A percentile compares a stretch with the other conserved stretches of the same genome.
Conservation (phyloP, 1,140 invertebrate genomes). For the Drosophila ogumai region DNA sequence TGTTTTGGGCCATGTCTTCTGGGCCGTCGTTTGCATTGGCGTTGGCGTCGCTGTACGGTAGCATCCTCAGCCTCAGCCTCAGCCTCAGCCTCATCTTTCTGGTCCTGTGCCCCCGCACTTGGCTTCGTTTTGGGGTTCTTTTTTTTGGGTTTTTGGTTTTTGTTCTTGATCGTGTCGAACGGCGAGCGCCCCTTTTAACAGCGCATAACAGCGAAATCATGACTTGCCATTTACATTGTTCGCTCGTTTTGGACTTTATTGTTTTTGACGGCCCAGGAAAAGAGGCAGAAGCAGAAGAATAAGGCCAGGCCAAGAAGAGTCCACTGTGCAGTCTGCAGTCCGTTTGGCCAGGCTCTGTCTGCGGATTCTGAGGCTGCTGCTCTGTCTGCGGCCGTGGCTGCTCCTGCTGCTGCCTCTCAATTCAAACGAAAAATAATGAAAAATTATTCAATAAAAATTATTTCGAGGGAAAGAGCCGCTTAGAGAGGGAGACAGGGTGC, state of each 20-base stretch:
- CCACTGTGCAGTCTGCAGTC: conserved; percentile 10
- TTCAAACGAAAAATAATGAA: conserved; percentile 84
- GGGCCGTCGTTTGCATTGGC: conserved; percentile 61
- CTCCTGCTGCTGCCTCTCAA: conserved; percentile 72
- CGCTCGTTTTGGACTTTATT: conserved; percentile 84
- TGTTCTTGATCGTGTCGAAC: conserved; percentile 84
- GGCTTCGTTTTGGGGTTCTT: conserved; percentile 39
- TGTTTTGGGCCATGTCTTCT: conserved; percentile 75
- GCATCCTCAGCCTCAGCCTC: conserved; percentile 49
- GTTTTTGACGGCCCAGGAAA: conserved; percentile 74
- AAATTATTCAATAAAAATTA: conserved; percentile 85
- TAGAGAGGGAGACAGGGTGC: conserved; percentile 16
- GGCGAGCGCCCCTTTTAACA: conserved; percentile 85
- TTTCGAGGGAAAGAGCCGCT: conserved; percentile 59
- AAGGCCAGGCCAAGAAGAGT: conserved; percentile 31
- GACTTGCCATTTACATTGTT: conserved; percentile 85
- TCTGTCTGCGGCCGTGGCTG: conserved; percentile 37
- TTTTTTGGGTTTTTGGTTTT: conserved; percentile 54
- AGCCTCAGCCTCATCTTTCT: conserved; percentile 16
- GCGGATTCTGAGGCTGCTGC: conserved; percentile 17
- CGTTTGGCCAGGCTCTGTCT: conserved; percentile 38
- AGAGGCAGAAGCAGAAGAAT: conserved; percentile 17
- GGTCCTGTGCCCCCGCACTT: conserved; percentile 54
- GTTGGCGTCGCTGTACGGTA: conserved; percentile 63
- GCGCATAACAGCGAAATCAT: conserved; percentile 85